Base-by-base conservation (phyloP, 1,140 invertebrate species). In the Tetragonula clypearis region DNA sequence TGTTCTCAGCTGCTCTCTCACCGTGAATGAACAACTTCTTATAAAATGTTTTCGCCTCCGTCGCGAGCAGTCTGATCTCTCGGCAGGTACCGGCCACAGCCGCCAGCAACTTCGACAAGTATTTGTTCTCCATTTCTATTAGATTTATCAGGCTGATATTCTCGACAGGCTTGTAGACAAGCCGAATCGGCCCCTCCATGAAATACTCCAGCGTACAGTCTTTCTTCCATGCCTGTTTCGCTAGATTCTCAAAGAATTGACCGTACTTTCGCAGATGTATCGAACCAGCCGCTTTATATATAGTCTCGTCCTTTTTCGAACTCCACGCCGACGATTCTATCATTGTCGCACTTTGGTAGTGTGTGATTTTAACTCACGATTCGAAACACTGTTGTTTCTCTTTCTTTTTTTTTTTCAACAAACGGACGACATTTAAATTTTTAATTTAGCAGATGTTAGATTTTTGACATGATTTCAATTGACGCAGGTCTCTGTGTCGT, bases 71-170 rank as follows among this genome's bases (percentile, higher is more conserved):
- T 75, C 96, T 94, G 79, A 98, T 96, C 95, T 98, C 98, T 89
- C 96, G 95, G 93, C 97, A 98, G 1, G 98, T 94, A 65, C 97
- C 96, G n/a, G 97, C 96, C 71, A 98, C 96, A 1, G 97, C 97
- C 56, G 97, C 96, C n/a, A 98, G 94, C 26, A 98, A 96, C 95
- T 98, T 98, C 79, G 97, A 98, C 82, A 98, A 96, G 30, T 97
- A 95, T 92, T 97, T 97, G 93, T 98, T 98, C 93, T 98, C 97
- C 49, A 97, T 98, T 86, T 97, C 96, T 35, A 97, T 96, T 65
- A 98, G 92, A 86, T 97, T 96, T 53, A 97, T 93, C 66, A 98
- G 92, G 53, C 95, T 95, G 17, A 97, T 95, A 88, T 96, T 95
- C 94, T 98, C 97, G 87, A 94, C 95, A 14, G 96, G 95, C 95